Evolutionary conservation across 2,888 invertebrate species (phyloP).

Genomic region (Agrilus cyanescens): DNA sequence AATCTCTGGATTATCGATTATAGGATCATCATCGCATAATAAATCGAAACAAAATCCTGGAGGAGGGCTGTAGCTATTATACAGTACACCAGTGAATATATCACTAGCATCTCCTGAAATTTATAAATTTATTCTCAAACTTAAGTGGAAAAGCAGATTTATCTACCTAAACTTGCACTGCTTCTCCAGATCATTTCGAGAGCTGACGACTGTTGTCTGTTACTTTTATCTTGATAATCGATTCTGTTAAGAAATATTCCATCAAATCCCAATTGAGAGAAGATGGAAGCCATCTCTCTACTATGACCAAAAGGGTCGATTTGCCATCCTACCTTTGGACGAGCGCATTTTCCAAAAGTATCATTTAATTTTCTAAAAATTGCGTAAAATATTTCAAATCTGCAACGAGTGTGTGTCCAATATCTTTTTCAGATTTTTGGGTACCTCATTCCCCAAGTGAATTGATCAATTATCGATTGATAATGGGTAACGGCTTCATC

Average conservation of each 20-base stretch:
- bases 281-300: slow-evolving; percentile 70
- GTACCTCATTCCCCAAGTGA: slow-evolving; percentile 61
- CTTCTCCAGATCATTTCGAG: slow-evolving; percentile 81
- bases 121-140: slow-evolving; percentile 4
- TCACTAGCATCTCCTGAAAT: slow-evolving; percentile 47
- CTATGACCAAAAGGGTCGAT: slow-evolving; percentile 83
- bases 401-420: neutral
- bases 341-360: slow-evolving; percentile 59
- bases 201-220: slow-evolving; percentile 44
- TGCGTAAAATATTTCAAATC: neutral
- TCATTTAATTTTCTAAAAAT: slow-evolving; percentile 40
- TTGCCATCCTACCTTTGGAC: slow-evolving; percentile 69
- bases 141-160: neutral
- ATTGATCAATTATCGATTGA: slow-evolving; percentile 62
- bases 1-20: slow-evolving; percentile 70
- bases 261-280: slow-evolving; percentile 79
- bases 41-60: slow-evolving; percentile 89
- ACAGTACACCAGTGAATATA: slow-evolving; percentile 74
- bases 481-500: slow-evolving; percentile 65
- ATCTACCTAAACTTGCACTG: slow-evolving; percentile 54
- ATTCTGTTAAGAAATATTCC: slow-evolving; percentile 77
- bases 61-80: slow-evolving; percentile 75
- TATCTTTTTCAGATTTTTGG: neutral
- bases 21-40: slow-evolving; percentile 71
- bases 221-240: slow-evolving; percentile 71